Evolutionary conservation across 2,797 vertebrate species (phyloP), one percentile per base, ranked within the genome.

Genomic region (Lutjanus argentimaculatus): DNA sequence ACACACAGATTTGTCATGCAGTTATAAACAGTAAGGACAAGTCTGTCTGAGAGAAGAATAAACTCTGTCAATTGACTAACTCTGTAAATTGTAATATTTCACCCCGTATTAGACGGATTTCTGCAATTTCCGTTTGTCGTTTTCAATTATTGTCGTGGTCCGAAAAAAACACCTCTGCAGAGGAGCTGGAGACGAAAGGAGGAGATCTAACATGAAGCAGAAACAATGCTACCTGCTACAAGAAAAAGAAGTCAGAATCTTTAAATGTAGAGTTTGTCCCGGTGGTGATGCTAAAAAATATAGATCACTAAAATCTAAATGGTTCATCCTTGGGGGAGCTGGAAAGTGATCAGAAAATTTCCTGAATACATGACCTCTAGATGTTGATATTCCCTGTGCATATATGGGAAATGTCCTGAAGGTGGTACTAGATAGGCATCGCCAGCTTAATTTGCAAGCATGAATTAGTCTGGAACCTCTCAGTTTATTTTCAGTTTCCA

Each of bases 91-190:
- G 48, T 74, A 68, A 88, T 87, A 80, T 85, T 84, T 89, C 76
- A 75, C 7, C 77, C 21, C 3, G 17, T 14, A 80, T 84, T 88
- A 88, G 76, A 59, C 0, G 61, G 21, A 83, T 86, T 85, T 75
- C 42, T 74, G 82, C 85, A 87, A 89, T 91, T 88, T 88, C 58
- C 58, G 53, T 75, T 67, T 84, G 87, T 90, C 84, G 5, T 75
- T 80, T 83, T 77, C 52, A 36, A 72, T 86, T 80, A 88, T 67
- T 67, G 81, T 72, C 0, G 22, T 58, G 40, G 56, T 36, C 19
- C 1, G 14, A 57, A 76, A 45, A 45, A 61, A 36, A 30, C 19
- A 55, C 36, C 43, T 61, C 14, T 61, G 57, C 22, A 51, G 25
- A 42, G 51, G 21, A 16, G n/a, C 17, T 49, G 13, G 19, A 46